Conservation (phyloP, 1,140 invertebrate genomes). For the Pseudomyrmex concolor region DNA sequence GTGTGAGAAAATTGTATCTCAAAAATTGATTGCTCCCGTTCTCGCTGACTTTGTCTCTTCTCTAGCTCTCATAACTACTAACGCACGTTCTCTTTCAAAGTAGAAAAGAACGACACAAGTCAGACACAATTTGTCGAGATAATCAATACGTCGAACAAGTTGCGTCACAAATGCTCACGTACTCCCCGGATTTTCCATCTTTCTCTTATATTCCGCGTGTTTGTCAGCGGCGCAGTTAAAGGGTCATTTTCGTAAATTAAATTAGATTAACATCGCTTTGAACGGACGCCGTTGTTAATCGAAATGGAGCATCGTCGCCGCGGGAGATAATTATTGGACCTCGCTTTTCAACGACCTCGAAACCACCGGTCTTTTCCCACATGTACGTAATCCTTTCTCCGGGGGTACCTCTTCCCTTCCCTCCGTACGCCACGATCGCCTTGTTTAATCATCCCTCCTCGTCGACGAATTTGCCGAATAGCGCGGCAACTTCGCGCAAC, state of each 20-base stretch:
- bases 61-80: too few species aligned
- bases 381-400: slow-evolving; percentile 20
- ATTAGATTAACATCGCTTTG: slow-evolving; percentile 2
- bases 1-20: background rate
- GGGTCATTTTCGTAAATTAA: slow-evolving; percentile 2
- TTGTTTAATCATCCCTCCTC: slow-evolving; percentile 42
- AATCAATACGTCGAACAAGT: background rate
- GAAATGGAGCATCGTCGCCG: slow-evolving; percentile 32
- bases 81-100: background rate
- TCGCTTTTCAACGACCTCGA: slow-evolving; percentile 31
- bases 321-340: slow-evolving; percentile 44
- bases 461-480: slow-evolving; percentile 43
- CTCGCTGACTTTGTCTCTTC: background rate
- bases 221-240: background rate
- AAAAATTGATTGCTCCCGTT: background rate
- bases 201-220: background rate
- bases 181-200: background rate
- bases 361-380: slow-evolving; percentile 46
- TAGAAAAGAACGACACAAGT: background rate
- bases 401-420: background rate
- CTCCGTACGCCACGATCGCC: background rate
- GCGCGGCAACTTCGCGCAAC: slow-evolving; percentile 19
- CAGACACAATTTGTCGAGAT: too few species aligned
- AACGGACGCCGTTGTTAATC: slow-evolving; percentile 34
- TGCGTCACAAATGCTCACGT: background rate